Evolutionary conservation across 2,888 invertebrate species (phyloP).

Genomic region (Blastobasis adustella): DNA sequence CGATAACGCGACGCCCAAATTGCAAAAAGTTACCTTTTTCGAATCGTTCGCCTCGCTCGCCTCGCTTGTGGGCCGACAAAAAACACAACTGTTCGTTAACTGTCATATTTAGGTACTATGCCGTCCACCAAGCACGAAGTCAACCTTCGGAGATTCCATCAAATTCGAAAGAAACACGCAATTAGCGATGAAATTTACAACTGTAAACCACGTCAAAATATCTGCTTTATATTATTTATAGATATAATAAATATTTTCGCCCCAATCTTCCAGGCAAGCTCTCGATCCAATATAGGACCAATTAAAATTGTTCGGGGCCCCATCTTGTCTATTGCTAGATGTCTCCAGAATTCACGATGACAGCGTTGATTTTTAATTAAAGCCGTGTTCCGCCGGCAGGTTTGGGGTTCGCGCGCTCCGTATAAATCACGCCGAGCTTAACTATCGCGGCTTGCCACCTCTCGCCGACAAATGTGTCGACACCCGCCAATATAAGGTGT

Average conservation of each 20-base stretch:
- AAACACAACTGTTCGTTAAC: neutral
- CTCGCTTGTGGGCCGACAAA: neutral
- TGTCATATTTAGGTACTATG: neutral
- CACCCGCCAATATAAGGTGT: conserved; percentile 41
- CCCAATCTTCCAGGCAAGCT: no score
- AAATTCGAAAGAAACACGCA: no score
- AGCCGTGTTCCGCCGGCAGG: conserved; percentile 2
- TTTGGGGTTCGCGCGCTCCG: conserved; percentile 26
- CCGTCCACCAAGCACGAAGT: no score
- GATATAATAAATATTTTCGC: no score
- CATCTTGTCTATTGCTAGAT: no score
- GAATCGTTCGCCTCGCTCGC: neutral
- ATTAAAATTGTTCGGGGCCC: no score
- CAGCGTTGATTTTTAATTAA: conserved; percentile 12
- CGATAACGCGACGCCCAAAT: conserved; percentile 30
- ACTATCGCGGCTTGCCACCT: conserved; percentile 35
- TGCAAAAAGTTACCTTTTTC: conserved; percentile 8
- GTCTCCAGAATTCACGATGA: no score
- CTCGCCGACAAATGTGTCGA: conserved; percentile 58
- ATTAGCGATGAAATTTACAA: no score
- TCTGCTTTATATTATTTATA: no score
- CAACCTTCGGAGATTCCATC: no score
- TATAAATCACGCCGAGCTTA: conserved; percentile 56
- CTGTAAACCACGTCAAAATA: no score
- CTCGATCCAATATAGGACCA: no score